These are phyloP conservation scores for Nasua narica DNA, from an alignment of 2,797 vertebrate species.

Conservation along the genomic window DNA sequence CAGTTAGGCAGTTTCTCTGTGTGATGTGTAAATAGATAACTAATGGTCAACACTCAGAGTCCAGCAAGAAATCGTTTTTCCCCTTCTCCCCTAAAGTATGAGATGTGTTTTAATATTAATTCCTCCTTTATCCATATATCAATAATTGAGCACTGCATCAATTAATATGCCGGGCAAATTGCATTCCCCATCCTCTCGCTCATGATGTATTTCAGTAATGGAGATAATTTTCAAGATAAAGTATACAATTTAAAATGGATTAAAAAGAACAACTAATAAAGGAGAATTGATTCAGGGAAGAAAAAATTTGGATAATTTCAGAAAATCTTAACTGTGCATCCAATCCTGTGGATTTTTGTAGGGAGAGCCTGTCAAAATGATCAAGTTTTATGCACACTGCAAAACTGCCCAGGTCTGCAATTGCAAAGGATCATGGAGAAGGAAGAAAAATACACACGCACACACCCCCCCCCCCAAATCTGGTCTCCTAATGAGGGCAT, in stretches of 20 bases:
- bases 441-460: neutral
- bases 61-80: neutral
- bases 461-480: neutral
- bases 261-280: constrained; percentile 75
- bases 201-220: constrained; percentile 58
- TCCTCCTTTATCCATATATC: constrained; percentile 71
- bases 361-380: neutral
- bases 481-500: neutral
- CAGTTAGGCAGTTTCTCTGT: neutral
- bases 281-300: constrained; percentile 53
- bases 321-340: neutral
- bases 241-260: constrained; percentile 73
- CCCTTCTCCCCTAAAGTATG: neutral
- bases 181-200: constrained; percentile 50
- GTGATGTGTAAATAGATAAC: neutral
- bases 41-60: neutral
- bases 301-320: constrained; percentile 25
- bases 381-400: constrained; percentile 48
- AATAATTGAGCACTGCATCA: constrained; percentile 71
- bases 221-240: constrained; percentile 75
- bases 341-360: constrained; percentile 10
- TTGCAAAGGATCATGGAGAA: neutral
- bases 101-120: constrained; percentile 65
- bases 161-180: constrained; percentile 53
- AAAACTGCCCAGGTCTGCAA: constrained; percentile 33